These are phyloP conservation scores for Zaprionus lineosus DNA, from an alignment of 2,888 invertebrate genomes.

Conservation along the genomic window DNA sequence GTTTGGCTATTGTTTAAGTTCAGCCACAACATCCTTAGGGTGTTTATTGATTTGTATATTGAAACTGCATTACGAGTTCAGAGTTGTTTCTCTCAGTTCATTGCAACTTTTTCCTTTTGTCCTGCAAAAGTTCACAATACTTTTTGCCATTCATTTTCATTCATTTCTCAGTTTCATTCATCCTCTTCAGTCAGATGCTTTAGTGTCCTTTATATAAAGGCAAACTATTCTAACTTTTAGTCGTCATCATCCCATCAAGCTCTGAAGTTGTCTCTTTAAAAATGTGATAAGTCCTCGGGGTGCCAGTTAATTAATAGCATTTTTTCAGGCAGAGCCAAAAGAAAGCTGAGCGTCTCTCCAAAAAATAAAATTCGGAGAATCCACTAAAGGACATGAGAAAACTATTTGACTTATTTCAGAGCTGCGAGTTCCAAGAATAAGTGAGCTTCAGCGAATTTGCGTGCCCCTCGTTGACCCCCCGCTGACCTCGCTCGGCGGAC, in stretches of 20 bases:
- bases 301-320: too few species aligned
- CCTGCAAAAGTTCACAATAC: slow-evolving; percentile 29
- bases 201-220: too few species aligned
- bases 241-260: too few species aligned
- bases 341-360: too few species aligned
- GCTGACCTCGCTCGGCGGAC: neutral
- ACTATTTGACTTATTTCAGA: slow-evolving; percentile 42
- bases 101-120: slow-evolving; percentile 62
- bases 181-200: too few species aligned
- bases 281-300: too few species aligned
- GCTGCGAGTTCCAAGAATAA: slow-evolving; percentile 24
- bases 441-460: neutral
- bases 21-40: slow-evolving; percentile 35
- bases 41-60: slow-evolving; percentile 78
- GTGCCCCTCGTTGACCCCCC: too few species aligned
- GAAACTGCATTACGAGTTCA: slow-evolving; percentile 75
- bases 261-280: too few species aligned
- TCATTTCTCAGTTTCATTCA: slow-evolving; percentile 15
- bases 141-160: slow-evolving; percentile 37
- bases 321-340: too few species aligned
- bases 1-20: slow-evolving; percentile 32
- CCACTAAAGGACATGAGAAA: slow-evolving; percentile 47
- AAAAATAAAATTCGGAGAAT: slow-evolving; percentile 32
- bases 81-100: slow-evolving; percentile 63
- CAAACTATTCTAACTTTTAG: too few species aligned